Percentiles rank a stretch among this genome's conserved stretches.
phyloP scores from a whole-genome alignment of 1,140 invertebrate species.

The Macrosteles quadrilineatus region DNA sequence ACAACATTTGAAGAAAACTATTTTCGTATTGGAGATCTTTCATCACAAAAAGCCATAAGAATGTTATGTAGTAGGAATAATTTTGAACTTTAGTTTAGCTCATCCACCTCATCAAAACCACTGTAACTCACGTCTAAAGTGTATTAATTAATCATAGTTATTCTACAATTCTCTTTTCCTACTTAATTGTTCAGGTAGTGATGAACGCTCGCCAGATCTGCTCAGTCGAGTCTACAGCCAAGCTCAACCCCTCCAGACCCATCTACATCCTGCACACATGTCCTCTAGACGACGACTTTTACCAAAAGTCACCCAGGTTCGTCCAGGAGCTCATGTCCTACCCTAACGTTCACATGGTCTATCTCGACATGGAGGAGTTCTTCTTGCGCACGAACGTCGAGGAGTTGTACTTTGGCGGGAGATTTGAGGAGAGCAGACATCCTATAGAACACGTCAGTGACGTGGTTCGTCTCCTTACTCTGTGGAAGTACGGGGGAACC shows the following conservation, averaged over 20 bases:
- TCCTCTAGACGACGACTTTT: conserved; percentile 23
- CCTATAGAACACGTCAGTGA: conserved; percentile 64
- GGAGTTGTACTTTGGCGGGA: conserved; percentile 56
- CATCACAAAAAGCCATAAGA: too few relatives aligned
- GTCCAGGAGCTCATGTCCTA: conserved; percentile 54
- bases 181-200: conserved; percentile 24
- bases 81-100: too few relatives aligned
- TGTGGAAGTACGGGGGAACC: conserved; percentile 75
- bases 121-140: too few relatives aligned
- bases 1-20: too few relatives aligned
- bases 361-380: conserved; percentile 59
- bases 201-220: conserved; percentile 45
- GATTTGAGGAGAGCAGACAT: conserved; percentile 57
- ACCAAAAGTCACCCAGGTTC: conserved; percentile 9
- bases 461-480: conserved; percentile 65
- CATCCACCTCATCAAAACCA: too few relatives aligned
- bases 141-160: too few relatives aligned
- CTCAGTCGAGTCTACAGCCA: conserved; percentile 46
- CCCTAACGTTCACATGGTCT: conserved; percentile 59
- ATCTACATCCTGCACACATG: conserved; percentile 25
- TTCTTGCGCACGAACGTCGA: conserved; percentile 60
- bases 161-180: too few relatives aligned
- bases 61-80: too few relatives aligned
- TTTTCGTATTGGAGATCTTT: too few relatives aligned
- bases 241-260: conserved; percentile 30